Base-by-base conservation (phyloP, 2,888 invertebrate species). In the Acleris sparsana region DNA sequence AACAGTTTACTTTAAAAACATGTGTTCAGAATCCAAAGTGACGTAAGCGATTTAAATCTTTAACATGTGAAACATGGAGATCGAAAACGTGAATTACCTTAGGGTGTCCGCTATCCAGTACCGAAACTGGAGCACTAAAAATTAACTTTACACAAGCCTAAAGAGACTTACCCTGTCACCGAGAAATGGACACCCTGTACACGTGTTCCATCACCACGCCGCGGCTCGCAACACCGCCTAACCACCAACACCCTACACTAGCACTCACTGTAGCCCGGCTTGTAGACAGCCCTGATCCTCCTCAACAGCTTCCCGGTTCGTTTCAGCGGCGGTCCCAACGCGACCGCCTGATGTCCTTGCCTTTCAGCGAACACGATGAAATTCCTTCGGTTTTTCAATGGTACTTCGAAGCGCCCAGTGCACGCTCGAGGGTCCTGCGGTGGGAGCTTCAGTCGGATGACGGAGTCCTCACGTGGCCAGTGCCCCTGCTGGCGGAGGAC, bases 281-380 rank as follows among this genome's bases (percentile, higher is more conserved):
- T 84, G 91, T 91, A 92, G 89, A 92, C 92, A 62, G 91, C 89
- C 68, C 88, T 86, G 74, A 92, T 86, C 83, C 92, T 83, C 80
- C 87, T 82, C 67, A 89, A 78, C 80, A 92, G 81, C 77, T 88
- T 87, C 73, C 80, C 79, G 72, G 90, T 89, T 77, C 89, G 80
- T 78, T 85, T 83, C 73, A 92, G 82, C 73, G 92, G 92, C 71
- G 92, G 92, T 57, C 92, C 92, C 58, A 92, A 84, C 62, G 92
- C 92, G 75, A 90, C 89, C 70, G 91, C 91, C 72, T 88, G 80
- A 81, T 86, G 90, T 48, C 88, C 92, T 65, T 85, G 84, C 71
- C 89, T 78, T 77, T 92, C 92, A 75, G 92, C 92, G 78, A 92
- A 92, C 82, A 92, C 89, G 81, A 92, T 90, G 87, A 90, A 92